A percentile compares a stretch with the other conserved stretches of the same genome.
These are phyloP conservation scores for Lagria hirta DNA, from an alignment of 2,888 invertebrate species.

Conservation along the genomic window DNA sequence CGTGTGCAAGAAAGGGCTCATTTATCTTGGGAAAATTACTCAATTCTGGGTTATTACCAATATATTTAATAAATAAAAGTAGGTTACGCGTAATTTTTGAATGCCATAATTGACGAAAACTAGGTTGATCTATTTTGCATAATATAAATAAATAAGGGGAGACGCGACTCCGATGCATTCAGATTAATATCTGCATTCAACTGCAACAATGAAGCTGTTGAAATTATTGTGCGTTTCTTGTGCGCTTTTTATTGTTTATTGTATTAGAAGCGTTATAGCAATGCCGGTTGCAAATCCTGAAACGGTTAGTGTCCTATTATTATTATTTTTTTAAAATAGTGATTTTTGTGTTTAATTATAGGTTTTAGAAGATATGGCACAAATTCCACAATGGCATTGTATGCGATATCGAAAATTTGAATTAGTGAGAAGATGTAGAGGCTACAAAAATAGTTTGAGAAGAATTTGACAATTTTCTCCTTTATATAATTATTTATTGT, in stretches of 20 bases:
- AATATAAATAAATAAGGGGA: conserved; percentile 28
- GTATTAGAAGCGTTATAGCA: no score
- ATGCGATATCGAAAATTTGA: conserved; percentile 79
- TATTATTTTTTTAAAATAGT: conserved; percentile 1
- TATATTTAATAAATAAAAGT: conserved; percentile 26
- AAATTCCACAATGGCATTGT: conserved; percentile 84
- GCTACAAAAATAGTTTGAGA: conserved; percentile 62
- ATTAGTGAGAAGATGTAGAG: conserved; percentile 74
- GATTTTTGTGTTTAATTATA: conserved; percentile 46
- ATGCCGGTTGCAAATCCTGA: conserved; percentile 29
- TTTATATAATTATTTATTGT: conserved; percentile 17
- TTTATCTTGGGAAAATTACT: conserved; percentile 14
- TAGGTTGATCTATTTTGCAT: conserved; percentile 34
- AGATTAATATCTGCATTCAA: conserved; percentile 17
- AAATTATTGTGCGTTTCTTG: conserved; percentile 12
- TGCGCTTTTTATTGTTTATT: conserved; percentile 5
- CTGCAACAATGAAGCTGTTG: conserved; percentile 19
- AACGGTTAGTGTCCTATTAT: conserved; percentile 19
- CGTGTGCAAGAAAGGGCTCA: conserved; percentile 9
- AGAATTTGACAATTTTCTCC: conserved; percentile 21
- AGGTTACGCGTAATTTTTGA: conserved; percentile 29
- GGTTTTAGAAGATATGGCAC: conserved; percentile 72
- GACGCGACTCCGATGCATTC: conserved; percentile 12
- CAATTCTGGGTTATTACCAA: conserved; percentile 22
- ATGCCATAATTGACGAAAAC: conserved; percentile 28